Conservation (phyloP, 2,113 vertebrate species). For the Motacilla alba region DNA sequence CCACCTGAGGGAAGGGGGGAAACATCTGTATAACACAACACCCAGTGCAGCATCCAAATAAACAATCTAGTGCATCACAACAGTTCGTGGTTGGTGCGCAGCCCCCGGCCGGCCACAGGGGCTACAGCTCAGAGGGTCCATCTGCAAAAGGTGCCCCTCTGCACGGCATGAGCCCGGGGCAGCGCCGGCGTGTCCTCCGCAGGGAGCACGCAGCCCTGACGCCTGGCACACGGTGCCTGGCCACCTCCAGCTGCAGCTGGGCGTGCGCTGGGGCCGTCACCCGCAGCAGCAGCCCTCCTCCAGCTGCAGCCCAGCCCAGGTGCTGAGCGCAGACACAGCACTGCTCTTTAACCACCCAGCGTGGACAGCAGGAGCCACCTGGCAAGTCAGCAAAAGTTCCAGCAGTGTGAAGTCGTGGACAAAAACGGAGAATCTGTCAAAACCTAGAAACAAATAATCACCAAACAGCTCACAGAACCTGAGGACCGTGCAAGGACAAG, state of each 20-base stretch:
- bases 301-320: not conserved
- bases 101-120: too few relatives aligned
- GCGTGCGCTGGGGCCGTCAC: not conserved
- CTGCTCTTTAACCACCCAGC: not conserved
- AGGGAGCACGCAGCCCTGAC: not conserved
- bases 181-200: accelerated
- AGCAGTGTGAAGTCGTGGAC: not conserved
- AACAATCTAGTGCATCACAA: too few relatives aligned
- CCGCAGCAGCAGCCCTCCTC: accelerated
- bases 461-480: not conserved
- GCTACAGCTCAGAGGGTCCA: accelerated
- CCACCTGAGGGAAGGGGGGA: too few relatives aligned
- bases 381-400: not conserved
- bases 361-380: not conserved
- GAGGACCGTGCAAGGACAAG: not conserved
- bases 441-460: not conserved
- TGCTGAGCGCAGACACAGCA: not conserved
- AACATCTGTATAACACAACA: too few relatives aligned
- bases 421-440: not conserved
- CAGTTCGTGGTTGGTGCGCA: too few relatives aligned
- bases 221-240: not conserved
- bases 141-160: accelerated
- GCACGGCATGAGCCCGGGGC: accelerated
- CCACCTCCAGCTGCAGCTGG: not conserved
- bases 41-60: too few relatives aligned